phyloP scores from a whole-genome alignment of 53 echinoderm and acorn worm species.

The Temnopleurus reevesii region DNA sequence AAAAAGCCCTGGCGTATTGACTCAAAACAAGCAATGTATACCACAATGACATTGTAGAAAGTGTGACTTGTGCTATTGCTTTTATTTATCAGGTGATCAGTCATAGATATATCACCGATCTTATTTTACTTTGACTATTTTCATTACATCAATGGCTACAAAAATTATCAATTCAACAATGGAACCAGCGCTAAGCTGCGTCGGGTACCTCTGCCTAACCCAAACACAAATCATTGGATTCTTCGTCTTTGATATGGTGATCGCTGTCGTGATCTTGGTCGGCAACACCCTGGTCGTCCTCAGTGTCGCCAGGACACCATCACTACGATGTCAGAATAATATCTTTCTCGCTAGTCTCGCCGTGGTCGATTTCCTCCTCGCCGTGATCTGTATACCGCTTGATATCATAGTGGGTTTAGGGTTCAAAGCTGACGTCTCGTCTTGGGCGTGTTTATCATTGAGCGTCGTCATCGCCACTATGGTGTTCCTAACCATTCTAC shows the following conservation, averaged over 20 bases:
- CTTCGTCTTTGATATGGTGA: conserved; percentile 52
- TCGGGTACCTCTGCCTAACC: conserved; percentile 20
- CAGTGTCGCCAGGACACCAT: conserved; percentile 56
- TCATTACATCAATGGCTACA: neutral
- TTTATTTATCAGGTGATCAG: neutral
- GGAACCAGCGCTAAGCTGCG: neutral
- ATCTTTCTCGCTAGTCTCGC: conserved; percentile 70
- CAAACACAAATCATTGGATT: conserved; percentile 33
- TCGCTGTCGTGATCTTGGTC: conserved; percentile 44
- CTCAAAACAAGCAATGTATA: neutral
- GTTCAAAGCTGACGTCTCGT: conserved; percentile 21
- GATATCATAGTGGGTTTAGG: conserved; percentile 60
- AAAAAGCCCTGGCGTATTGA: too few species aligned
- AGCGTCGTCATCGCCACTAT: conserved; percentile 51
- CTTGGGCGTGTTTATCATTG: conserved; percentile 59
- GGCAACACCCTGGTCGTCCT: conserved; percentile 64
- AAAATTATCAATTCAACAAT: neutral
- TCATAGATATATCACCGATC: neutral
- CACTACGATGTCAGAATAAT: conserved; percentile 66
- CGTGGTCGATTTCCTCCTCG: conserved; percentile 64
- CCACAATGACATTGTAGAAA: too few species aligned
- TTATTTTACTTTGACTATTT: neutral
- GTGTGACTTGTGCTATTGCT: neutral
- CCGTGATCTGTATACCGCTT: conserved; percentile 62
- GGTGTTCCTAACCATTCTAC: conserved; percentile 62